Percentiles rank a stretch among this genome's conserved stretches.
Evolutionary conservation across 2,797 vertebrate species (phyloP).

Genomic region (Ciconia nigra): DNA sequence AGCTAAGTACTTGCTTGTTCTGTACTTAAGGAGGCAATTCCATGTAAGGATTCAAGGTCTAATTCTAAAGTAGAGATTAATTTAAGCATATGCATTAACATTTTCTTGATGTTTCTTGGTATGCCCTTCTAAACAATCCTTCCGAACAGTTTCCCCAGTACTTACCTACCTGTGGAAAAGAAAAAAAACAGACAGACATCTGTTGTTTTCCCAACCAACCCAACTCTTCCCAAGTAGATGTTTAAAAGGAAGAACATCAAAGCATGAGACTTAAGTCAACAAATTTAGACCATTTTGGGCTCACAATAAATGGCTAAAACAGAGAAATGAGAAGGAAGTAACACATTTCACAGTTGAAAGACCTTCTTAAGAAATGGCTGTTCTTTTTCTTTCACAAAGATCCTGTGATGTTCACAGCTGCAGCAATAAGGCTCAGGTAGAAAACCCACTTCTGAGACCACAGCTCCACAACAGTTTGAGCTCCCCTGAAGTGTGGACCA

Average conservation of each 20-base stretch:
- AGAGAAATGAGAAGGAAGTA: background rate
- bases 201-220: background rate
- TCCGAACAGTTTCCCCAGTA: background rate
- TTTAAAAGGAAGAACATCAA: background rate
- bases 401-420: background rate
- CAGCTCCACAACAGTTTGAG: background rate
- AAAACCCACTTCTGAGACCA: background rate
- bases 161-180: background rate
- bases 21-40: background rate
- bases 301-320: background rate
- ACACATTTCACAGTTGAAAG: background rate
- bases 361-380: background rate
- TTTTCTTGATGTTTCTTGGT: background rate
- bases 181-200: background rate
- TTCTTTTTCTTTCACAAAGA: background rate
- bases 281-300: background rate
- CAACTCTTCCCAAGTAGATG: background rate
- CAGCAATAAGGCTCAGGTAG: background rate
- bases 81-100: background rate
- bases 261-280: background rate
- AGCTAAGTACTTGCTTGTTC: background rate
- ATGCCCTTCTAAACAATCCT: background rate
- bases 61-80: background rate
- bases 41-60: background rate
- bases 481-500: background rate